Evolutionary conservation across 1,140 invertebrate genomes (phyloP).

Genomic region (Oryzaephilus surinamensis): DNA sequence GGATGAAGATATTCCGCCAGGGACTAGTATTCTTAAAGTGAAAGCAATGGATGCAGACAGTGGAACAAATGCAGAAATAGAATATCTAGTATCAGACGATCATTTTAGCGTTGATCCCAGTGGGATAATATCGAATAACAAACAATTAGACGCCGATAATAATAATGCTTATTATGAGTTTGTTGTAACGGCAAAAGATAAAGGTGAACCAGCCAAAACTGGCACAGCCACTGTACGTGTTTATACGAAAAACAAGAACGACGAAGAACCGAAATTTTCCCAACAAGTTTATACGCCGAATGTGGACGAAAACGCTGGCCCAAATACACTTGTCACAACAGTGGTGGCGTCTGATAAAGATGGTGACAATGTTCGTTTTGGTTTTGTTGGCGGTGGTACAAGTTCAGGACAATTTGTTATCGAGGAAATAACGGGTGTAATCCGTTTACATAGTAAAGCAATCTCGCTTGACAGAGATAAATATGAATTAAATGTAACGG

Average conservation of each 20-base stretch:
- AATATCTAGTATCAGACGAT: slow-evolving; percentile 81
- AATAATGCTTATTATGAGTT: slow-evolving; percentile 96
- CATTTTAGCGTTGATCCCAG: slow-evolving; percentile 86
- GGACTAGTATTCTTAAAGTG: slow-evolving; percentile 82
- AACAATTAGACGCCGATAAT: slow-evolving; percentile 87
- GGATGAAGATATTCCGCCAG: slow-evolving; percentile 84
- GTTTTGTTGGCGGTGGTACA: slow-evolving; percentile 83
- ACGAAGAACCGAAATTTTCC: slow-evolving; percentile 92
- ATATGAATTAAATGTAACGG: slow-evolving; percentile 89
- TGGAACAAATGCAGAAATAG: slow-evolving; percentile 86
- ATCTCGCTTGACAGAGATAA: slow-evolving; percentile 80
- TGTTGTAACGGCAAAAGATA: slow-evolving; percentile 83
- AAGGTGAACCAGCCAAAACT: slow-evolving; percentile 83
- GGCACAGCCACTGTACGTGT: slow-evolving; percentile 86
- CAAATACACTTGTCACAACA: slow-evolving; percentile 86
- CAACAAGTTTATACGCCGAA: slow-evolving; percentile 94
- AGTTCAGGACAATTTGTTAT: slow-evolving; percentile 88
- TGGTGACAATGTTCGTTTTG: slow-evolving; percentile 87
- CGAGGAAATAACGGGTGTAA: slow-evolving; percentile 90
- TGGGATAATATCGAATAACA: slow-evolving; percentile 86
- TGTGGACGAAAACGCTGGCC: slow-evolving; percentile 90
- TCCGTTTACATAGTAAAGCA: slow-evolving; percentile 72
- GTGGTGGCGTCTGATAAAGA: slow-evolving; percentile 93
- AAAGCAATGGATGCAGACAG: slow-evolving; percentile 89
- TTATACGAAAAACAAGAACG: slow-evolving; percentile 94